Evolutionary conservation across 30 jellyfish, hydroid and myxozoan genomes (phyloP).

Genomic region (Aurelia sp.): DNA sequence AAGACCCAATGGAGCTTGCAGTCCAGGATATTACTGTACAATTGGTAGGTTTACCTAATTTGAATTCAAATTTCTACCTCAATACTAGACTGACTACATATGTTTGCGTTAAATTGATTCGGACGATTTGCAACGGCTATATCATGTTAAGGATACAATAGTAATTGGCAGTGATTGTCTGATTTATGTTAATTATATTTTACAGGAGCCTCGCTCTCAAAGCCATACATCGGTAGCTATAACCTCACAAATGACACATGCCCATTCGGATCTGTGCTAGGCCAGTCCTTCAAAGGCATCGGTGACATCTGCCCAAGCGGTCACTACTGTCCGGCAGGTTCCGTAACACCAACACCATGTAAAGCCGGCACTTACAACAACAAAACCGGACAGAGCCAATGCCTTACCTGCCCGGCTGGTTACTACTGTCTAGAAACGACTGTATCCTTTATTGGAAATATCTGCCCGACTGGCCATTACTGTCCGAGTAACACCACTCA

Average conservation of each 20-base stretch:
- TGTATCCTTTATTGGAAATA: conserved; percentile 19
- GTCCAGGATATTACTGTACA: conserved; percentile 88
- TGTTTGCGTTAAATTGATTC: too few species aligned
- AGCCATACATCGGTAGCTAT: conserved; percentile 86
- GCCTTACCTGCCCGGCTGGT: conserved; percentile 97
- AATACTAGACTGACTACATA: too few species aligned
- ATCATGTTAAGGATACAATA: too few species aligned
- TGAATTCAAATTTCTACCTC: too few species aligned
- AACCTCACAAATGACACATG: conserved; percentile 92
- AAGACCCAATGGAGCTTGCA: conserved; percentile 76
- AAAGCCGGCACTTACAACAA: conserved; percentile 86
- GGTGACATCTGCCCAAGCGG: conserved; percentile 96
- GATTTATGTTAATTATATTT: background rate
- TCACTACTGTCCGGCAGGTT: conserved; percentile 84
- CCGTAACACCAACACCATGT: conserved; percentile 78
- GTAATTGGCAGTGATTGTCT: background rate
- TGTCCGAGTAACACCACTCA: conserved; percentile 86
- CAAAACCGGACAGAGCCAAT: conserved; percentile 77
- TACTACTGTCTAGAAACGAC: conserved; percentile 88
- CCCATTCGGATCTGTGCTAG: conserved; percentile 87
- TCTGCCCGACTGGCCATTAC: conserved; percentile 90
- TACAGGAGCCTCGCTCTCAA: conserved; percentile 85
- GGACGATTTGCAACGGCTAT: too few species aligned
- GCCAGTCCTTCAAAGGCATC: conserved; percentile 91
- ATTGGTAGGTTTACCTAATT: conserved; percentile 61